phyloP scores from a whole-genome alignment of 2,113 vertebrate genomes.

The Halcyon malimbica region DNA sequence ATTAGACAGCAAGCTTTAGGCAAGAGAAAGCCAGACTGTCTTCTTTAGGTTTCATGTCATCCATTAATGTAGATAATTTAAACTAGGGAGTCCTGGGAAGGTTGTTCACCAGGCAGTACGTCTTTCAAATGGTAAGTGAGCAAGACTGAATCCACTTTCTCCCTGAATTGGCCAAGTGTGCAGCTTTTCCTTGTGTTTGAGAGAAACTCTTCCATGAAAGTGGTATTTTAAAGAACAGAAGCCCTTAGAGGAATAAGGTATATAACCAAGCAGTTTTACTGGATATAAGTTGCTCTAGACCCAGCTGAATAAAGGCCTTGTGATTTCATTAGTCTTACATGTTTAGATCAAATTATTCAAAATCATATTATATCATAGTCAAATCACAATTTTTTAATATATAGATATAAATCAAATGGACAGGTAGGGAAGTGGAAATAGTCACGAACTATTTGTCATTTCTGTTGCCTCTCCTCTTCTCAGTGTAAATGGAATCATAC shows the following conservation, averaged over 20 bases:
- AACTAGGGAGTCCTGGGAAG: slow-evolving; percentile 13
- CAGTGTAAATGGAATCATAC: background rate
- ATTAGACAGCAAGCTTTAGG: background rate
- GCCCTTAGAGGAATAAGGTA: background rate
- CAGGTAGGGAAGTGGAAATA: background rate
- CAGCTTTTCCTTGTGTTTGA: background rate
- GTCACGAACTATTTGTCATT: background rate
- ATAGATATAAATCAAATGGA: background rate
- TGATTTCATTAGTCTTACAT: background rate
- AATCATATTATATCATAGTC: background rate
- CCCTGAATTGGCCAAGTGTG: background rate
- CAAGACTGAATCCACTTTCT: background rate
- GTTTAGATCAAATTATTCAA: slow-evolving; percentile 16
- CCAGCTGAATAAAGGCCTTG: background rate
- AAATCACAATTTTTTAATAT: background rate
- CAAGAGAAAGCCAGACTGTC: slow-evolving; percentile 4
- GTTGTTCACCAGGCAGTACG: background rate
- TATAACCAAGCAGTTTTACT: background rate
- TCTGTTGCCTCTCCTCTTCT: background rate
- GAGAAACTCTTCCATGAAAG: background rate
- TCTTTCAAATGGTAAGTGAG: slow-evolving; percentile 9
- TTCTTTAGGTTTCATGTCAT: slow-evolving; percentile 44
- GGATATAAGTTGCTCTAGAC: background rate
- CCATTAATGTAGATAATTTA: slow-evolving; percentile 40
- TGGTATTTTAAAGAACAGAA: background rate